Evolutionary conservation across 2,797 vertebrate species (phyloP).

Genomic region (Acanthurus leucopareius): DNA sequence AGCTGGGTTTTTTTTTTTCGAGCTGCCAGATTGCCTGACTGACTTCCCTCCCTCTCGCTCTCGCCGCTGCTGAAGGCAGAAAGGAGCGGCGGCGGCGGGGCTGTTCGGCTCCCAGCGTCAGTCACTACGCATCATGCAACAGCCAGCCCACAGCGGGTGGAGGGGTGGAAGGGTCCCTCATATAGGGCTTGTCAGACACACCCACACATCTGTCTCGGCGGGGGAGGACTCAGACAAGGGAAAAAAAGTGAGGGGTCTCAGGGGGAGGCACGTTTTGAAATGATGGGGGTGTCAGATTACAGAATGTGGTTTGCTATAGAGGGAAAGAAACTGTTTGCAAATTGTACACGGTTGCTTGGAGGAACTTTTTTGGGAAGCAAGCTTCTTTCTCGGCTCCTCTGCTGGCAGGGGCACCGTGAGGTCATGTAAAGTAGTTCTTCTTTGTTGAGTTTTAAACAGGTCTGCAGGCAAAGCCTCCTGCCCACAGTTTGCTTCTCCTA

Average conservation of each 20-base stretch:
- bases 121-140: conserved; percentile 71
- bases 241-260: conserved; percentile 26
- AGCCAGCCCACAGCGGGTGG: conserved; percentile 54
- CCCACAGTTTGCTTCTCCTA: conserved; percentile 57
- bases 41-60: conserved; percentile 58
- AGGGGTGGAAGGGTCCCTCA: conserved; percentile 37
- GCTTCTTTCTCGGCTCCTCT: conserved; percentile 27
- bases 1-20: conserved; percentile 55
- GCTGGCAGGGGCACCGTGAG: conserved; percentile 32
- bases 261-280: conserved; percentile 11
- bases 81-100: conserved; percentile 41
- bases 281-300: conserved; percentile 18
- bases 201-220: conserved; percentile 48
- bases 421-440: conserved; percentile 50
- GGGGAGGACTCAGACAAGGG: conserved; percentile 17
- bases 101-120: conserved; percentile 61
- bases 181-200: conserved; percentile 66
- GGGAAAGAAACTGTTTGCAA: conserved; percentile 16
- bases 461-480: conserved; percentile 38
- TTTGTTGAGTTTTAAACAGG: conserved; percentile 62
- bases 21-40: conserved; percentile 66
- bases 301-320: conserved; percentile 3
- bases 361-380: conserved; percentile 19
- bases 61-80: conserved; percentile 38
- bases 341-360: conserved; percentile 10